These are phyloP conservation scores for Cephalopachus bancanus DNA, from an alignment of 2,797 vertebrate species.

Conservation along the genomic window DNA sequence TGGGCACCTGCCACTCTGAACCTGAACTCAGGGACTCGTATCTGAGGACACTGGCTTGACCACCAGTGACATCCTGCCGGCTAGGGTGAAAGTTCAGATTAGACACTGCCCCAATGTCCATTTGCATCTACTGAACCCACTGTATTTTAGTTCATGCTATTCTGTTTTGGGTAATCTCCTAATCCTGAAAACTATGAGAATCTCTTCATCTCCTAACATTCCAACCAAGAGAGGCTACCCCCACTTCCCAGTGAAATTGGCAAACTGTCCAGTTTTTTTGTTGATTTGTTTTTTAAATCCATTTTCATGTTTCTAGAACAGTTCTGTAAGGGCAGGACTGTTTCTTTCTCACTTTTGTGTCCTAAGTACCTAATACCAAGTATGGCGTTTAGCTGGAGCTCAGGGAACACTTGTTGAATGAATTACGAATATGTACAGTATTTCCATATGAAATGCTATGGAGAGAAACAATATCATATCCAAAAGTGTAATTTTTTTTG, in stretches of 20 bases:
- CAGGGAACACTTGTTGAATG: background rate
- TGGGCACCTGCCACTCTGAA: background rate
- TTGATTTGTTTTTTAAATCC: too few species aligned
- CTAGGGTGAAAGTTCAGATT: background rate
- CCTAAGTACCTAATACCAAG: background rate
- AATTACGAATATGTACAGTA: background rate
- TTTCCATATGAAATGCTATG: background rate
- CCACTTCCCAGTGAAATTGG: background rate
- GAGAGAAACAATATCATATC: background rate
- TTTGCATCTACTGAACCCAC: background rate
- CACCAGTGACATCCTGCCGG: background rate
- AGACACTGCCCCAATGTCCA: background rate
- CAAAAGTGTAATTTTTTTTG: conserved; percentile 7
- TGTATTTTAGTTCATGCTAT: background rate
- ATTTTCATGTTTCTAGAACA: background rate
- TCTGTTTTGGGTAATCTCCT: background rate
- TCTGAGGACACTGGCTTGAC: background rate
- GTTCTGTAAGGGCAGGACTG: background rate
- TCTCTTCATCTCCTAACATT: background rate
- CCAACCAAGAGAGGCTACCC: background rate
- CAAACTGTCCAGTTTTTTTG: background rate
- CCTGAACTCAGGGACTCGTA: background rate
- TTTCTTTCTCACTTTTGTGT: background rate
- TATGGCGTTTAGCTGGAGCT: background rate
- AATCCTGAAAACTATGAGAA: background rate